These are phyloP conservation scores for Hydrolagus colliei DNA, from an alignment of 2,797 vertebrate genomes.

Conservation along the genomic window DNA sequence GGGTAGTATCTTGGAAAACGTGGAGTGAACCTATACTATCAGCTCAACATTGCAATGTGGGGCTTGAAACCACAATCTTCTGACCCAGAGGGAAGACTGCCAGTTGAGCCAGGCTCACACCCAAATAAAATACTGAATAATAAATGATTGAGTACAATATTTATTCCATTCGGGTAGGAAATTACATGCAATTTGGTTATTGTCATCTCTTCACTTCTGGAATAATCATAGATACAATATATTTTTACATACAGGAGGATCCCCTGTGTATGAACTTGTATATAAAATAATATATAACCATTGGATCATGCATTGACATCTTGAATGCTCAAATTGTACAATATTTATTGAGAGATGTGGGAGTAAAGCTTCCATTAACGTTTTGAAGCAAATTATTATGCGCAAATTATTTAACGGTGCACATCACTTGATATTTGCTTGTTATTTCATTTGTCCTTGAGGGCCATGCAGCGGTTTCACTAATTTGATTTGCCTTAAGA, in stretches of 20 bases:
- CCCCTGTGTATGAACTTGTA: neutral
- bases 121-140: neutral
- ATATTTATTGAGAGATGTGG: constrained; percentile 15
- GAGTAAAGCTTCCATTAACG: constrained; percentile 17
- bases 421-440: constrained; percentile 10
- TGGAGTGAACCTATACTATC: too few species aligned
- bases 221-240: neutral
- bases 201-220: neutral
- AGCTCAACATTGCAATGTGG: too few species aligned
- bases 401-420: neutral
- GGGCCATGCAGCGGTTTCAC: neutral
- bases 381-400: neutral
- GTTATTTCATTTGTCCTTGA: constrained; percentile 22
- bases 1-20: too few species aligned
- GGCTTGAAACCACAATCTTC: too few species aligned
- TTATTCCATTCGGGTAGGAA: neutral
- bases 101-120: too few species aligned
- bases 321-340: neutral
- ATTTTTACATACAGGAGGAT: neutral
- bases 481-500: neutral
- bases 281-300: neutral
- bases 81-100: too few species aligned
- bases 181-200: neutral
- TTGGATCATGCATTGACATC: neutral
- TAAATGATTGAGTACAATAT: neutral